Percentiles rank a stretch among this genome's conserved stretches.
Conservation (phyloP, 2,797 vertebrate genomes). For the Sebastolobus altivelis region DNA sequence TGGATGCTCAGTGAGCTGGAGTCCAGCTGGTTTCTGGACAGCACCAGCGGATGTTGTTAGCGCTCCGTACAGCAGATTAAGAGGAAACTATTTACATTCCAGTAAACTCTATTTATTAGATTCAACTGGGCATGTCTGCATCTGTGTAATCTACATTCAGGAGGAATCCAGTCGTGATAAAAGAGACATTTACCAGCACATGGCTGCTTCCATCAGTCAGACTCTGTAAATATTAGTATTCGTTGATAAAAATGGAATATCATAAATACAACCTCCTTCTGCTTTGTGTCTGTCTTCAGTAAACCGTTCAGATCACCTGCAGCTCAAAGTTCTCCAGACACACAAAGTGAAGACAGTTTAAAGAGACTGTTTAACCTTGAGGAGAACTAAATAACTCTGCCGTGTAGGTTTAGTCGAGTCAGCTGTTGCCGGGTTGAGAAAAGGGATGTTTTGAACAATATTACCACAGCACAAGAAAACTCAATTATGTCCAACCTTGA, state of each 20-base stretch:
- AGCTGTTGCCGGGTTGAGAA: constrained; percentile 15
- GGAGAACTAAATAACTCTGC: neutral
- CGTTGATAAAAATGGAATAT: constrained; percentile 32
- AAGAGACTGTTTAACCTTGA: neutral
- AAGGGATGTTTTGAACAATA: constrained; percentile 45
- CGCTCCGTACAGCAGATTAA: constrained; percentile 9
- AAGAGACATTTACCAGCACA: constrained; percentile 6
- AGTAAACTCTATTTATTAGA: neutral
- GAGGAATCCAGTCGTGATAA: constrained; percentile 13
- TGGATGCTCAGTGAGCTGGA: constrained; percentile 6
- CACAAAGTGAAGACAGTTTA: neutral
- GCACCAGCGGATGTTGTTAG: constrained; percentile 14
- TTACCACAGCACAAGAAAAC: constrained; percentile 59
- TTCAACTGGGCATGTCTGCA: neutral
- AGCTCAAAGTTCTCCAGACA: neutral
- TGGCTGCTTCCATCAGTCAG: neutral
- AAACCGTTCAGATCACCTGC: neutral
- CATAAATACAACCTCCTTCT: constrained; percentile 6
- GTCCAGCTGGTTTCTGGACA: neutral
- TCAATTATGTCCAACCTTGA: constrained; percentile 74
- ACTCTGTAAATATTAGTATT: constrained; percentile 58
- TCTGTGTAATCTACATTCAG: neutral
- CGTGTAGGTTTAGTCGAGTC: neutral
- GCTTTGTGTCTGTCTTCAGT: neutral
- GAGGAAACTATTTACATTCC: constrained; percentile 40